phyloP scores from a whole-genome alignment of 2,113 vertebrate genomes.

The Melanocharis versteri region DNA sequence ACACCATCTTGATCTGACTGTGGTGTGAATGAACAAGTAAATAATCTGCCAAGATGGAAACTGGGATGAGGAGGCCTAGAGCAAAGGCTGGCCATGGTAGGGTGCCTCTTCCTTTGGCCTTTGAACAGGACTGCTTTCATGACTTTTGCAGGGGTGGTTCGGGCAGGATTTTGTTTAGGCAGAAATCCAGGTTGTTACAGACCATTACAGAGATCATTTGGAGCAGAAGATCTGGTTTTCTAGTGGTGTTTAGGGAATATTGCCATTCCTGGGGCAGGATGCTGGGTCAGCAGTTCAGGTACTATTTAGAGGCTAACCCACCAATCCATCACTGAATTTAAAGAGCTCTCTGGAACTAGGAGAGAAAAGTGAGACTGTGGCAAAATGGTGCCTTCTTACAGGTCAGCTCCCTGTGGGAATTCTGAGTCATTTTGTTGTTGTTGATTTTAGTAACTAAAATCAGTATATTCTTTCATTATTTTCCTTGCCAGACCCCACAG shows the following conservation, averaged over 20 bases:
- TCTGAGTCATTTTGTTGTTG: conserved; percentile 7
- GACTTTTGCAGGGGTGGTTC: neutral
- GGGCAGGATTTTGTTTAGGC: neutral
- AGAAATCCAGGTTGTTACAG: neutral
- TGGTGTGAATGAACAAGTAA: neutral
- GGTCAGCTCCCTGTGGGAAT: neutral
- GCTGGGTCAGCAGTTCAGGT: neutral
- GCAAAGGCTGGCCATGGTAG: neutral
- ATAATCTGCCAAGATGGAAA: neutral
- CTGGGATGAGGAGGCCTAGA: neutral
- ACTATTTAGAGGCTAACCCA: neutral
- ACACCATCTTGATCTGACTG: neutral
- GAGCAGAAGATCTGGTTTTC: neutral
- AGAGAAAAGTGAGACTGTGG: neutral
- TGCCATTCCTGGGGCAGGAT: neutral
- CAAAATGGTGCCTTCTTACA: neutral
- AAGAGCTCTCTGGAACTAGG: neutral
- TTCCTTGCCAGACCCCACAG: neutral
- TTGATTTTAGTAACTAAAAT: conserved; percentile 9
- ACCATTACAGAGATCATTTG: neutral
- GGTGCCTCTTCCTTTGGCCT: neutral
- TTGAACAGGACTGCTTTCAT: neutral
- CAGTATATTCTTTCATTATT: neutral
- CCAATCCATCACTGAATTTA: neutral
- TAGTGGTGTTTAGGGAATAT: neutral